Conservation (phyloP, 1,140 invertebrate species). For the Drosophila setifemur region DNA sequence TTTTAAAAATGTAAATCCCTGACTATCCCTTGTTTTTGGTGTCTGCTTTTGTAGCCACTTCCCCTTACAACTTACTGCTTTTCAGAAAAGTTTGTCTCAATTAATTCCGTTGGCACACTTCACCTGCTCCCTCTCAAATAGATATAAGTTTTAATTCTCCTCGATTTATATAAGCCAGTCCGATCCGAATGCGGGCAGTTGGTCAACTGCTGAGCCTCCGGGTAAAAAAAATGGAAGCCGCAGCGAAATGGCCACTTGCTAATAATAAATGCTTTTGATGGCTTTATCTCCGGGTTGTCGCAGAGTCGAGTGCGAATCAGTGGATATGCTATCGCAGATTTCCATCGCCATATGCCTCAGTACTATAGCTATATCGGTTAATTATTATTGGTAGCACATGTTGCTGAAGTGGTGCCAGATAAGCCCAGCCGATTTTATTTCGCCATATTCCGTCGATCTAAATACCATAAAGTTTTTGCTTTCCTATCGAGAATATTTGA, state of each 20-base stretch:
- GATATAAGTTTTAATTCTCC: constrained; percentile 4
- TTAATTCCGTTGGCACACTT: constrained; percentile 24
- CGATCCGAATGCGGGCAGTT: constrained; percentile 31
- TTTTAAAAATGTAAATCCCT: background rate
- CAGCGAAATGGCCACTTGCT: constrained; percentile 7
- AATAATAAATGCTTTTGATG: constrained; percentile 40
- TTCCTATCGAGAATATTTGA: constrained; percentile 30
- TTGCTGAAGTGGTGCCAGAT: constrained; percentile 43
- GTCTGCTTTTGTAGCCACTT: constrained; percentile 27
- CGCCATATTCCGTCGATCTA: constrained; percentile 8
- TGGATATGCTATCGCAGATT: constrained; percentile 32
- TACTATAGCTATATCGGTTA: constrained; percentile 30
- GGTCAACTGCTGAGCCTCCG: constrained; percentile 23
- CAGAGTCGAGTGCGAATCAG: constrained; percentile 33
- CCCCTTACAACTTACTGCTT: constrained; percentile 33
- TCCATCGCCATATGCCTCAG: background rate
- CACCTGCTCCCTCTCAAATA: constrained; percentile 29
- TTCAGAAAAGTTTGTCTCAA: constrained; percentile 27
- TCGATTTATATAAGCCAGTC: constrained; percentile 28
- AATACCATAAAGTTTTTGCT: constrained; percentile 10
- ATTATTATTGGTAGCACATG: constrained; percentile 71
- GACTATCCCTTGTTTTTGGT: constrained; percentile 23
- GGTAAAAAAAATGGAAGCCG: background rate
- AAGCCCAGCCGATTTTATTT: constrained; percentile 30
- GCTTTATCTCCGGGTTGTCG: constrained; percentile 28